Evolutionary conservation across 2,888 invertebrate genomes (phyloP).

Genomic region (Rhaphigaster nebulosa): DNA sequence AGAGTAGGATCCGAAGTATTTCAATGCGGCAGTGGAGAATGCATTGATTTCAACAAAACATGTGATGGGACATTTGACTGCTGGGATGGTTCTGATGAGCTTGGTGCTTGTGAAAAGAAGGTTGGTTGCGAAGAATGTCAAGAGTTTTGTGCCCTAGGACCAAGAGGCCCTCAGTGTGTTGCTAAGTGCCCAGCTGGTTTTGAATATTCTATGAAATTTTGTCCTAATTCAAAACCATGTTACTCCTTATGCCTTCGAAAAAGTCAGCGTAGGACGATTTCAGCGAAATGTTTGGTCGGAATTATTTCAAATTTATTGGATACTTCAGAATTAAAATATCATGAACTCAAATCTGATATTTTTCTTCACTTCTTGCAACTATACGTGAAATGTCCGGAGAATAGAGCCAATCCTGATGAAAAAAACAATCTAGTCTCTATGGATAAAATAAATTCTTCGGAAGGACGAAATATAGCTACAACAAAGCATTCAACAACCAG

Average conservation of each 20-base stretch:
- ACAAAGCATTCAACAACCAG: not conserved
- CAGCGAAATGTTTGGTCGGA: not conserved
- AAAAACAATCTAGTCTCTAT: not conserved
- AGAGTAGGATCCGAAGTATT: not conserved
- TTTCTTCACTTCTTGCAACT: not conserved
- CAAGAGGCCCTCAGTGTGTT: not conserved
- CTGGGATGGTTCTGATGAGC: slow-evolving; percentile 33
- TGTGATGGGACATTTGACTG: slow-evolving; percentile 11
- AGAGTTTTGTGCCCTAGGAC: not conserved
- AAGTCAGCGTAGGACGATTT: not conserved
- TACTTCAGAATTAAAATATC: not conserved
- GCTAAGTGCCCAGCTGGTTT: not conserved
- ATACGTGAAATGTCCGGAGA: not conserved
- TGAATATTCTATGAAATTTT: not conserved
- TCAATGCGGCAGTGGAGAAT: slow-evolving; percentile 12
- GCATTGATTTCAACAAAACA: not conserved
- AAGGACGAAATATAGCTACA: not conserved
- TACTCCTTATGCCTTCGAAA: not conserved
- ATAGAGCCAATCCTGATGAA: not conserved
- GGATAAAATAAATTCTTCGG: not conserved
- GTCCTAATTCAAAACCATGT: not conserved
- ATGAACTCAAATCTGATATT: not conserved
- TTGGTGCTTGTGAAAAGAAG: not conserved
- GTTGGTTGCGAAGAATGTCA: not conserved
- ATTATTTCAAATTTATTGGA: not conserved